Evolutionary conservation across 2,113 vertebrate genomes (phyloP), one percentile per base, ranked within the genome.

Genomic region (Nothocercus julius): DNA sequence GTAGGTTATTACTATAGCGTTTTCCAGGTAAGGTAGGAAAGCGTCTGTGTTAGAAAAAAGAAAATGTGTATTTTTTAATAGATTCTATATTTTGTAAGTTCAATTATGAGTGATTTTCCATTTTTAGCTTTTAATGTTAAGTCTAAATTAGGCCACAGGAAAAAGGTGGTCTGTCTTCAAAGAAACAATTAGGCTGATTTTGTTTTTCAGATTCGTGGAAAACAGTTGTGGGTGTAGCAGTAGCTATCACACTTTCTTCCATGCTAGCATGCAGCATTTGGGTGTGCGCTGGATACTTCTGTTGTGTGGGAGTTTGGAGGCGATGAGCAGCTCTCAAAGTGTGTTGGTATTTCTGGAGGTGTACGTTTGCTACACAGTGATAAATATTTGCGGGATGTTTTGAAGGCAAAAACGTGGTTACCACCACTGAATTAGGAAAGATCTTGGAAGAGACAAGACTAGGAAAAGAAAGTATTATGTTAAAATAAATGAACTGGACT

Each of bases 131-230:
- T 96, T 87, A 96, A 80, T 90, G 76, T 80, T 81, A 82, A 94
- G n/a, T 91, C 96, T 96, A 90, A 97, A 97, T 97, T 92, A 95
- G 97, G 97, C 95, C 97, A 96, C 95, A 96, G 97, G 97, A 97
- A 97, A 97, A 97, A 95, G 93, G 95, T 95, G 82, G 74, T 51
- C 79, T 72, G 2, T 95, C 95, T 98, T 98, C 97, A 98, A 96
- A 98, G 97, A 95, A 92, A 64, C 72, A 49, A 81, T 90, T 68
- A 91, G 73, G 82, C 85, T 73, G 92, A 85, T 95, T 84, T 91
- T 24, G 68, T 93, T 97, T 93, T 96, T 95, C 92, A 93, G 92
- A 44, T 97, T 95, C 47, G 84, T 97, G 96, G 97, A 97, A 97
- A 97, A 95, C 94, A 97, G 90, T 95, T 97, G 96, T 96, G 95